Percentiles rank a stretch among this genome's conserved stretches.
Conservation (phyloP, 2,888 invertebrate species). For the Drosophila mettleri region DNA sequence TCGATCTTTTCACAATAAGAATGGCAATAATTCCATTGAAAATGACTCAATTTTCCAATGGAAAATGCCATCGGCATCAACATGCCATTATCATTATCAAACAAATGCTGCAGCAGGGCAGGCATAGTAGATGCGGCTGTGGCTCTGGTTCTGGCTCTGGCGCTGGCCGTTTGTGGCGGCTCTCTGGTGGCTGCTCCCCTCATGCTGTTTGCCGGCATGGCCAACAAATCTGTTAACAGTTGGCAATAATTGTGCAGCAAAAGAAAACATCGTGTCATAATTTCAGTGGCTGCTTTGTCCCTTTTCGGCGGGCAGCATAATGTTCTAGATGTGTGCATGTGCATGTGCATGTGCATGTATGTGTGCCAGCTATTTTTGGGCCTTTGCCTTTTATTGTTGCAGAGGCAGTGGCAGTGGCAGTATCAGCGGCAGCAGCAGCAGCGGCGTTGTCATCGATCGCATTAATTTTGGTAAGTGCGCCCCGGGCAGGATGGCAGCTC, state of each 20-base stretch:
- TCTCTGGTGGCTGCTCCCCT: conserved; percentile 13
- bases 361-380: conserved; percentile 57
- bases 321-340: conserved; percentile 20
- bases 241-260: conserved; percentile 83
- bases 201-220: conserved; percentile 24
- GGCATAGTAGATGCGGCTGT: conserved; percentile 1
- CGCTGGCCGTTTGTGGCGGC: conserved; percentile 6
- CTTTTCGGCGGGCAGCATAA: conserved; percentile 57
- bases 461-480: conserved; percentile 66
- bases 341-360: not conserved
- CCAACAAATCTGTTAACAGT: conserved; percentile 85
- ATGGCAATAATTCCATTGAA: conserved; percentile 43
- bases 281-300: conserved; percentile 74
- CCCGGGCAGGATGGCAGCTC: conserved; percentile 3
- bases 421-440: conserved; percentile 40
- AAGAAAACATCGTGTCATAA: conserved; percentile 72
- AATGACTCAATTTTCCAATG: conserved; percentile 62
- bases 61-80: conserved; percentile 40
- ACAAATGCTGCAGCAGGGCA: conserved; percentile 50
- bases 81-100: conserved; percentile 77
- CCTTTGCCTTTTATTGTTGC: conserved; percentile 71
- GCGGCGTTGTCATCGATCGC: conserved; percentile 80
- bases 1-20: conserved; percentile 13
- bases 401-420: conserved; percentile 33
- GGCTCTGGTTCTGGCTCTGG: not conserved